A percentile compares a stretch with the other conserved stretches of the same genome.
These are phyloP conservation scores for Raja brachyura DNA, from an alignment of 2,113 vertebrate species.

Conservation along the genomic window DNA sequence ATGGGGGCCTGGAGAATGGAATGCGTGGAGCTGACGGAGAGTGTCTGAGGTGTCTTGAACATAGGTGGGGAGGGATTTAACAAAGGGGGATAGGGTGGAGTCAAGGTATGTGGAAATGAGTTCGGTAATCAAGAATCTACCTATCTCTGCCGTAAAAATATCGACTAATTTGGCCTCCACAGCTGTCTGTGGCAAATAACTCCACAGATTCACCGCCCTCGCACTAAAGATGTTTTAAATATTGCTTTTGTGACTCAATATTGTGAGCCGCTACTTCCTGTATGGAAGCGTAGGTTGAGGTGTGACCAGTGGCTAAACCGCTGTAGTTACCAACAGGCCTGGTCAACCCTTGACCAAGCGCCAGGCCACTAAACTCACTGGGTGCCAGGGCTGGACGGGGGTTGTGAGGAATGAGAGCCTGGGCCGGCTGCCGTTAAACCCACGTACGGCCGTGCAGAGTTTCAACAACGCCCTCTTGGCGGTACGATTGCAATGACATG, in stretches of 20 bases:
- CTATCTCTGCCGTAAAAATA: no score
- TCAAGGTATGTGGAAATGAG: no score
- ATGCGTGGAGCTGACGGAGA: no score
- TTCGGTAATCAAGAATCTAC: no score
- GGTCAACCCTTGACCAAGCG: slow-evolving; percentile 31
- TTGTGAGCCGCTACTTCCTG: neutral
- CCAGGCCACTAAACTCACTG: slow-evolving; percentile 43
- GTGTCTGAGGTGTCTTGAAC: no score
- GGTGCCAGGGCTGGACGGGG: slow-evolving; percentile 46
- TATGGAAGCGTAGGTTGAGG: slow-evolving; percentile 5
- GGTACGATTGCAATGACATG: slow-evolving; percentile 74
- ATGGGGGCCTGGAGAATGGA: no score
- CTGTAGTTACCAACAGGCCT: slow-evolving; percentile 2
- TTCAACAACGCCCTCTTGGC: slow-evolving; percentile 76
- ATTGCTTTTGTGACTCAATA: neutral
- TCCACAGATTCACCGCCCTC: no score
- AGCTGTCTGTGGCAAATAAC: no score
- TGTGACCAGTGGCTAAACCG: neutral
- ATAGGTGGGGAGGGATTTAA: no score
- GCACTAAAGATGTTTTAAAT: neutral
- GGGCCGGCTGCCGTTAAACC: slow-evolving; percentile 71
- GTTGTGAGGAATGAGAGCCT: slow-evolving; percentile 57
- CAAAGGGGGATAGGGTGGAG: no score
- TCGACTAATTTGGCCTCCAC: no score
- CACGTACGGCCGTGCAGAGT: slow-evolving; percentile 55